Percentiles rank a stretch among this genome's conserved stretches.
phyloP scores from a whole-genome alignment of 2,113 vertebrate species.

The Daubentonia madagascariensis region DNA sequence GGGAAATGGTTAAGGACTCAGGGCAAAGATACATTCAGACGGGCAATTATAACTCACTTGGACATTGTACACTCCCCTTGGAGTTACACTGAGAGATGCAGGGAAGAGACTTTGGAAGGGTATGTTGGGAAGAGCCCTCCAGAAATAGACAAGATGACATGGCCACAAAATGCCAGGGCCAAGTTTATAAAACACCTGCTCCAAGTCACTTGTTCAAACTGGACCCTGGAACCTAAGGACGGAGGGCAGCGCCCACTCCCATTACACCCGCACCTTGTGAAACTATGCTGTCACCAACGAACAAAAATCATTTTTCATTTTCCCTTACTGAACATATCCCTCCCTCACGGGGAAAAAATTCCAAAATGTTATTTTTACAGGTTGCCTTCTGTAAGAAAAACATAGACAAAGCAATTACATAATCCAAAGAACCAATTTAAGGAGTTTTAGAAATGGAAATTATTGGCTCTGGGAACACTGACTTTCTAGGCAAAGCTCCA shows the following conservation, averaged over 20 bases:
- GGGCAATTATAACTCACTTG: accelerated
- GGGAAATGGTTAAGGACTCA: background rate
- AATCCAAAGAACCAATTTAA: background rate
- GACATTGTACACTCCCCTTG: accelerated
- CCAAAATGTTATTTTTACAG: slow-evolving; percentile 5
- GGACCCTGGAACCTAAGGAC: background rate
- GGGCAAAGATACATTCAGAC: accelerated
- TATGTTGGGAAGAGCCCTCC: accelerated
- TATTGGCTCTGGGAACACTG: background rate
- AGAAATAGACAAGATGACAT: accelerated
- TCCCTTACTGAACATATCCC: background rate
- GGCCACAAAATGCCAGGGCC: accelerated
- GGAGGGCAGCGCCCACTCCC: accelerated
- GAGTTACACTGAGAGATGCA: background rate
- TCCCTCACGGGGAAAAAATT: background rate
- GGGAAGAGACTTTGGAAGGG: background rate
- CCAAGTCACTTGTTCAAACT: accelerated
- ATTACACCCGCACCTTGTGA: accelerated
- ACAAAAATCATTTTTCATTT: background rate
- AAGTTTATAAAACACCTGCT: accelerated
- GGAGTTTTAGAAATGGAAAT: background rate
- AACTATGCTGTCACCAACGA: accelerated
- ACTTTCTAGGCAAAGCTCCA: background rate
- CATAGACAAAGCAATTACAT: background rate
- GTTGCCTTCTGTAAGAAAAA: slow-evolving; percentile 7